Conservation (phyloP, 2,797 vertebrate genomes). For the Uromys caudimaculatus region DNA sequence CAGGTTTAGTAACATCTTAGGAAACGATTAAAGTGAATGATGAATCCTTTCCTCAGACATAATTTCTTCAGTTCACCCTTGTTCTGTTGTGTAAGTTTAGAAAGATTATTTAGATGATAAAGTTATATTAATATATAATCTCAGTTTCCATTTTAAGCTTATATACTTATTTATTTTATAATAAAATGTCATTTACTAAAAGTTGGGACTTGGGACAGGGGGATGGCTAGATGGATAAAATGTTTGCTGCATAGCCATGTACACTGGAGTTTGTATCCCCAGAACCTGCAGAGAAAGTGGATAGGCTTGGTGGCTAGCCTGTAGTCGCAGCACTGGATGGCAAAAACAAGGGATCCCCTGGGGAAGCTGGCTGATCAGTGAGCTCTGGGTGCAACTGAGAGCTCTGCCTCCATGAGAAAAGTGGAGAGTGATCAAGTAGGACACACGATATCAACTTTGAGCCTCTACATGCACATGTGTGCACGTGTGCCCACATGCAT, state of each 20-base stretch:
- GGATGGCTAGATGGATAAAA: not conserved
- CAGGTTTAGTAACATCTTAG: slow-evolving; percentile 61
- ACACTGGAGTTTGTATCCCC: not conserved
- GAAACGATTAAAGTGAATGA: slow-evolving; percentile 50
- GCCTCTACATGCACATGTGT: not conserved
- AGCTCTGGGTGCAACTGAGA: not conserved
- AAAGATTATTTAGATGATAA: slow-evolving; percentile 60
- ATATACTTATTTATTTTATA: slow-evolving; percentile 48
- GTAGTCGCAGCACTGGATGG: not conserved
- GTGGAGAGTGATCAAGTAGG: not conserved
- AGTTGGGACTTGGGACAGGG: not conserved
- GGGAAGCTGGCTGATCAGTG: not conserved
- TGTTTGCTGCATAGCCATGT: not conserved
- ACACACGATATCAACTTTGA: not conserved
- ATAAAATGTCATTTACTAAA: slow-evolving; percentile 39
- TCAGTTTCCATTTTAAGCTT: slow-evolving; percentile 23
- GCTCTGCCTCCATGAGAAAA: not conserved
- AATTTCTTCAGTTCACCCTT: slow-evolving; percentile 32
- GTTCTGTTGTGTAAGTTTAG: slow-evolving; percentile 23
- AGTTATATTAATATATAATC: not conserved
- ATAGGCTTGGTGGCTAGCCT: not conserved
- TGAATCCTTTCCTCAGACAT: slow-evolving; percentile 4
- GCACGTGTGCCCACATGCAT: not conserved
- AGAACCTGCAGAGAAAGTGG: not conserved
- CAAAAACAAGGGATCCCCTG: not conserved